Percentiles rank a stretch among this genome's conserved stretches.
These are phyloP conservation scores for Catharus ustulatus DNA, from an alignment of 2,797 vertebrate genomes.

Conservation along the genomic window DNA sequence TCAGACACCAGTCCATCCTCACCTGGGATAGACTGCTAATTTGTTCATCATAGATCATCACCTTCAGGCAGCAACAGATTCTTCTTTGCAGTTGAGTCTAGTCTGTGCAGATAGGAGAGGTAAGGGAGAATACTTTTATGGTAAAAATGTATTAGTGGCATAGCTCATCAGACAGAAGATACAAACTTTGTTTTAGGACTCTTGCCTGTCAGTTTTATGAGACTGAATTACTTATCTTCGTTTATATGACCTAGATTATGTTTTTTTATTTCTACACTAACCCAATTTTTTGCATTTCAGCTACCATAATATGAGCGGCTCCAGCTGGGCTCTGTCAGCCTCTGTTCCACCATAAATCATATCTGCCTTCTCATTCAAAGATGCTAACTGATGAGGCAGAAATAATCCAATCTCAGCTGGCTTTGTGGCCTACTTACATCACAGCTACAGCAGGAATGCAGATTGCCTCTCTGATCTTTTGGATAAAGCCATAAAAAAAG, in stretches of 20 bases:
- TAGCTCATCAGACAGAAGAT: neutral
- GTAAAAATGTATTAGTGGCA: neutral
- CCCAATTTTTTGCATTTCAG: slow-evolving; percentile 60
- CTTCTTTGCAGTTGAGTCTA: neutral
- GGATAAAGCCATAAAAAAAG: slow-evolving; percentile 14
- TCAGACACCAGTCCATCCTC: neutral
- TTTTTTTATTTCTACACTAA: slow-evolving; percentile 68
- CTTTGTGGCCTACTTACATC: slow-evolving; percentile 68
- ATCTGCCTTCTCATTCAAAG: slow-evolving; percentile 68
- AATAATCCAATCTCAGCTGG: slow-evolving; percentile 64
- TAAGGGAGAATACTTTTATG: neutral
- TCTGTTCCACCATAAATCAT: slow-evolving; percentile 76
- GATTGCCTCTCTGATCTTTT: neutral
- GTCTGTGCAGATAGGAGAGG: neutral
- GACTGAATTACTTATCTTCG: slow-evolving; percentile 28
- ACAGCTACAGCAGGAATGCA: neutral
- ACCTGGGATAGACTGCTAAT: neutral
- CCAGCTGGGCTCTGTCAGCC: slow-evolving; percentile 61
- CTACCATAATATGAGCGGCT: slow-evolving; percentile 48
- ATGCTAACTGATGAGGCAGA: slow-evolving; percentile 60
- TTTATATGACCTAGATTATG: slow-evolving; percentile 75
- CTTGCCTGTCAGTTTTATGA: neutral
- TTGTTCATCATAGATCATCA: neutral
- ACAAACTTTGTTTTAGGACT: neutral
- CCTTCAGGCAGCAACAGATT: neutral